A percentile compares a stretch with the other conserved stretches of the same genome.
phyloP scores from a whole-genome alignment of 2,113 vertebrate genomes.

The Psettodes erumei region DNA sequence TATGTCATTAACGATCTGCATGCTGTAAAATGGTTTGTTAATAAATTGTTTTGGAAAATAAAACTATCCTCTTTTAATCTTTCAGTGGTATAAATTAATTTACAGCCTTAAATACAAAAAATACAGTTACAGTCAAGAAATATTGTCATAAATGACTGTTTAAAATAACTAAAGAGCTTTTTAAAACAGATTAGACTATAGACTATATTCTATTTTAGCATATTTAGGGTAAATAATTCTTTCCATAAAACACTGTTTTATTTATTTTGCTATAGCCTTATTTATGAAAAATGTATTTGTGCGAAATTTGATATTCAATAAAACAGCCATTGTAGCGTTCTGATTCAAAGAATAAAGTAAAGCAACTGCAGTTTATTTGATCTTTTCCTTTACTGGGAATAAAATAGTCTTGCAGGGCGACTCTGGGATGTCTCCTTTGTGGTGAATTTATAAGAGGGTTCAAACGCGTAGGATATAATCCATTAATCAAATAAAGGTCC shows the following conservation, averaged over 20 bases:
- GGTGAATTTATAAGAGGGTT: conserved; percentile 54
- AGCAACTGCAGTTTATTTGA: conserved; percentile 25
- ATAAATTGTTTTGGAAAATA: neutral
- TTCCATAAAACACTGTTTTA: neutral
- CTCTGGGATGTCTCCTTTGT: conserved; percentile 65
- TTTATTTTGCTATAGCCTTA: neutral
- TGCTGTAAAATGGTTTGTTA: neutral
- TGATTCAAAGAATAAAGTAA: conserved; percentile 8
- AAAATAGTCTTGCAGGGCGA: conserved; percentile 31
- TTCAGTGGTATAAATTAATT: neutral
- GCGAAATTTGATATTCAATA: neutral
- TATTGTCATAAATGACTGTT: neutral
- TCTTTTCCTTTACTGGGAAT: conserved; percentile 43
- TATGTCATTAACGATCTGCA: neutral
- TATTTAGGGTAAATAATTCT: neutral
- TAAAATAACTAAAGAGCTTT: neutral
- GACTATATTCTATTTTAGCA: neutral
- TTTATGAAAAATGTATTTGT: neutral
- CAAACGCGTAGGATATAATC: conserved; percentile 64
- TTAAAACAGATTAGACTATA: no score
- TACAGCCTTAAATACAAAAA: neutral
- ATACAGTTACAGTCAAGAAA: neutral
- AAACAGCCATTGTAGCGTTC: neutral
- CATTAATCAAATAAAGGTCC: conserved; percentile 75
- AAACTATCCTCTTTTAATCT: neutral